A percentile compares a stretch with the other conserved stretches of the same genome.
Evolutionary conservation across 2,797 vertebrate species (phyloP).

Genomic region (Psittacula echo): DNA sequence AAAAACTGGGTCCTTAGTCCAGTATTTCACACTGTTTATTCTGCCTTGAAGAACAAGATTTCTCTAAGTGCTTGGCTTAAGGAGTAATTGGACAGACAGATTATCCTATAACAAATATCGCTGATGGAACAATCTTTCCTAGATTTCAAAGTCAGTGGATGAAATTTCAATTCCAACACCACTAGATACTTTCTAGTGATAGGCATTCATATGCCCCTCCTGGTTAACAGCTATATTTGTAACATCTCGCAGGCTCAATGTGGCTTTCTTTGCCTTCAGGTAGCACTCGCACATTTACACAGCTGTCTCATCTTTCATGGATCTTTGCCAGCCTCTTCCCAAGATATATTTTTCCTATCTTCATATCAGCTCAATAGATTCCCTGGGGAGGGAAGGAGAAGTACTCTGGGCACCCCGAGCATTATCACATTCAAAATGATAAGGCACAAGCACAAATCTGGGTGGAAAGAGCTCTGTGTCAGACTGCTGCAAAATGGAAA

Average conservation of each 20-base stretch:
- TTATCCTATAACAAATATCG: not conserved
- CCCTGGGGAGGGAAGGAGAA: not conserved
- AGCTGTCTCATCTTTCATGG: not conserved
- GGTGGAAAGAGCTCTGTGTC: not conserved
- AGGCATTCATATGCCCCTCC: not conserved
- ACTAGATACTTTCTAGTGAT: not conserved
- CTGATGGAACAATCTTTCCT: not conserved
- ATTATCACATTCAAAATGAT: not conserved
- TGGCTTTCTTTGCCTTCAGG: not conserved
- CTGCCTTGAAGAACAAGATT: not conserved
- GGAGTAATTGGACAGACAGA: not conserved
- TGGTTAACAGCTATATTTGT: not conserved
- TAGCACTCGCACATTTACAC: not conserved
- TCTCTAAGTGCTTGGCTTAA: not conserved
- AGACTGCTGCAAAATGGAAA: not conserved
- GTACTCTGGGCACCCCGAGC: not conserved
- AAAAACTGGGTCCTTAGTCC: not conserved
- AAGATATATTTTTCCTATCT: not conserved
- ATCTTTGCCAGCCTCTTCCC: not conserved
- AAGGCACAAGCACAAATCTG: not conserved
- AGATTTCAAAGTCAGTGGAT: not conserved
- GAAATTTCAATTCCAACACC: not conserved
- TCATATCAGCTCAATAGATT: not conserved
- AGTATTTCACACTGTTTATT: not conserved
- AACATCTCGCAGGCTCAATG: not conserved